A percentile compares a stretch with the other conserved stretches of the same genome.
Conservation (phyloP, 2,888 invertebrate genomes). For the Mythimna vitellina region DNA sequence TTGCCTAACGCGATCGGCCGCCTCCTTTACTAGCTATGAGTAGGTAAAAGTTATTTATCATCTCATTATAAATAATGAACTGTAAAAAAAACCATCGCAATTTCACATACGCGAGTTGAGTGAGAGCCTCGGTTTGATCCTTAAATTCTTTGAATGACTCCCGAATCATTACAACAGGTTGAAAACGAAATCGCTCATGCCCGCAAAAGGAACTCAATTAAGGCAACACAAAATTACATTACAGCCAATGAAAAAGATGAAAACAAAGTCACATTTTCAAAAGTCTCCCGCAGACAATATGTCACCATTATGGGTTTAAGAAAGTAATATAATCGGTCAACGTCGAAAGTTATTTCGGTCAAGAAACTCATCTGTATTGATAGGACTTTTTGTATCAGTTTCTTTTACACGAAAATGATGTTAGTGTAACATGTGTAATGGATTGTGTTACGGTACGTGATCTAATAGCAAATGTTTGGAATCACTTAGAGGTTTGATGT, state of each 20-base stretch:
- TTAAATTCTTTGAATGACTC: conserved; percentile 20
- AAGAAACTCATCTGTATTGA: conserved; percentile 6
- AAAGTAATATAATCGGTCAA: conserved; percentile 43
- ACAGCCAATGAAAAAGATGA: background rate
- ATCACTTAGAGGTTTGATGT: background rate
- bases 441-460: background rate
- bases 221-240: conserved; percentile 8
- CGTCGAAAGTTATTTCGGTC: conserved; percentile 28
- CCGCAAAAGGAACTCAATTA: conserved; percentile 6
- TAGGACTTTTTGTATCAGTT: conserved; percentile 1
- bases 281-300: conserved; percentile 19
- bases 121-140: background rate
- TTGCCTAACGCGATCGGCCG: no score
- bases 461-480: background rate
- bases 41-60: background rate
- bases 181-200: background rate
- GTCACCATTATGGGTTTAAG: conserved; percentile 29
- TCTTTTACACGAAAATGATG: conserved; percentile 16
- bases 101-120: background rate
- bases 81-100: background rate
- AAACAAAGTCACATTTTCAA: conserved; percentile 14
- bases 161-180: background rate
- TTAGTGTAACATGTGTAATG: conserved; percentile 11
- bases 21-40: no score
- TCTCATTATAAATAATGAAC: background rate